Conservation (phyloP, 2,113 vertebrate species). For the Tamias sibiricus region DNA sequence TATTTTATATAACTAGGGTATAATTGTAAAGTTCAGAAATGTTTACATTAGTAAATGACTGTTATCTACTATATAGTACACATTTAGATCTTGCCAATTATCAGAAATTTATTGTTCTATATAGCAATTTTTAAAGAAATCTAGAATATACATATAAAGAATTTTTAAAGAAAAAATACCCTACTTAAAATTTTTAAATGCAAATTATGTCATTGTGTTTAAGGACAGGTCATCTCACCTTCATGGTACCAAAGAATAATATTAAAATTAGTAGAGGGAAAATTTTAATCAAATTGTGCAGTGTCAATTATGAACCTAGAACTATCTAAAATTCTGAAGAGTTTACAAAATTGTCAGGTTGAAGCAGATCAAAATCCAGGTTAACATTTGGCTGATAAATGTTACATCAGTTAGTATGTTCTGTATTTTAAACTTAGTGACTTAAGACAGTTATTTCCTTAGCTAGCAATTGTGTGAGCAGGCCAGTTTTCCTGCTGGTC, state of each 20-base stretch:
- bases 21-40: conserved; percentile 10
- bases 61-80: neutral
- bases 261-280: neutral
- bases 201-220: neutral
- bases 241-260: neutral
- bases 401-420: neutral
- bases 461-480: neutral
- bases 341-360: conserved; percentile 6
- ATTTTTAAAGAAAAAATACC: neutral
- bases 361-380: neutral
- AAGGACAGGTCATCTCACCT: neutral
- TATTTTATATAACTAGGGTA: neutral
- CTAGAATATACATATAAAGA: neutral
- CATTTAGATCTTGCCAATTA: neutral
- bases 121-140: neutral
- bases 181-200: conserved; percentile 13
- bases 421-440: neutral
- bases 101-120: neutral
- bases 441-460: neutral
- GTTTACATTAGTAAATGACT: neutral
- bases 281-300: neutral
- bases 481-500: neutral
- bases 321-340: neutral
- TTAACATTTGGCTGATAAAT: neutral
- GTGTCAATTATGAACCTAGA: neutral